Base-by-base conservation (phyloP, 2,797 vertebrate genomes). In the Falco novaeseelandiae region DNA sequence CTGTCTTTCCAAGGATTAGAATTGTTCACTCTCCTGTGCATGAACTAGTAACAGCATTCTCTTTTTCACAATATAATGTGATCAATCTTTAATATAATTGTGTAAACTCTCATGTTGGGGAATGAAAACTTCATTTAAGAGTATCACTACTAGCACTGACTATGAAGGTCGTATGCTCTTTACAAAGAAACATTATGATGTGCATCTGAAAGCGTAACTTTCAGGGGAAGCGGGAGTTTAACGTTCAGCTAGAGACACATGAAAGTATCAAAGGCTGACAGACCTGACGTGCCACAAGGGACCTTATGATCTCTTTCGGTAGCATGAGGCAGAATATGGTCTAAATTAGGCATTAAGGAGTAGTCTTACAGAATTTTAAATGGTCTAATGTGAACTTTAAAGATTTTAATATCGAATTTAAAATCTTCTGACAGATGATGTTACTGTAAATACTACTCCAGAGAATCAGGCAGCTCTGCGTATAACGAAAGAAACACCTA, bases 371-470 rank as follows among this genome's bases (percentile, higher is more conserved):
- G 57, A 85, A 83, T 67, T 91, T 76, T 1, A 95, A 90, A 80
- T 36, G 14, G 36, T 57, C 59, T 77, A 59, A 71, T 2, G 6
- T 77, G 42, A 90, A 80, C 40, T 9, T 55, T 30, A 79, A 84
- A 79, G 16, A 69, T 70, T 93, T 93, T 92, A 89, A 90, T 93
- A 66, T 40, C 20, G 90, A 85, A 93, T 83, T 42, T 42, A 91
- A 96, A 95, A 76, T 90, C 29, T 89, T 83, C 85, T 90, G 51
- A 79, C 70, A 88, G 77, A 84, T 83, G 40, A 89, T 83, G 30
- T 94, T 83, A 88, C 54, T 77, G 58, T 89, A 84, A 90, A 82
- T 65, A 63, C 66, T 89, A n/a, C 73, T 73, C 9, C 73, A 89
- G 63, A 90, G 62, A 93, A 79, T 44, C 4, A 4, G 48, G 73